Evolutionary conservation across 2,113 vertebrate species (phyloP), one percentile per base, ranked within the genome.

Genomic region (Ptyas mucosa): DNA sequence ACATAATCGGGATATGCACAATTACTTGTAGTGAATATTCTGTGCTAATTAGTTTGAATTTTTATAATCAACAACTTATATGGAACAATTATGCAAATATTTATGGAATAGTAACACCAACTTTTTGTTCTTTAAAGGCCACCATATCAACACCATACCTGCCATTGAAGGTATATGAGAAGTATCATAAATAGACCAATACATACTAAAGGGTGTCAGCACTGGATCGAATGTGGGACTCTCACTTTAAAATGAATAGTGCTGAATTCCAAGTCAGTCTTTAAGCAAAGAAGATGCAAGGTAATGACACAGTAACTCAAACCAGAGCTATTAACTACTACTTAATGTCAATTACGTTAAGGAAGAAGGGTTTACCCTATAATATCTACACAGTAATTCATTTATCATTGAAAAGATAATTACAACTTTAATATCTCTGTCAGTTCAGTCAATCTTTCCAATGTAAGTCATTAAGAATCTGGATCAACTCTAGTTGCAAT

Each of bases 401-500:
- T 86, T 18, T 57, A 89, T 57, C 26, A 51, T 51, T 54, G 91
- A 94, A 57, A 58, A 8, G 9, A 1, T 89, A 0, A 52, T 39
- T 81, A 24, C n/a, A 93, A 46, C 3, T 58, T 89, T 92, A 43
- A 24, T 87, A 52, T 5, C 64, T 86, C 43, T 87, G 75, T 61
- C 75, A 57, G 7, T 39, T 4, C 15, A 75, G 61, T 0, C 10
- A 91, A 34, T 46, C 90, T 46, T 94, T 91, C 86, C 85, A 75
- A 69, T 20, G 0, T 8, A 91, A 90, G 24, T 0, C 86, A 24
- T 92, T 87, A 90, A 86, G 24, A 39, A 46, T 58, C 5, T 34
- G 46, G 85, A 87, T 90, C 54, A 88, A 15, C n/a, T 94, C 86
- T 91, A 81, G 61, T 54, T 93, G 92, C 57, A n/a, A 7, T 23